Evolutionary conservation across 2,888 invertebrate genomes (phyloP).

Genomic region (Drosophila kambysellisi): DNA sequence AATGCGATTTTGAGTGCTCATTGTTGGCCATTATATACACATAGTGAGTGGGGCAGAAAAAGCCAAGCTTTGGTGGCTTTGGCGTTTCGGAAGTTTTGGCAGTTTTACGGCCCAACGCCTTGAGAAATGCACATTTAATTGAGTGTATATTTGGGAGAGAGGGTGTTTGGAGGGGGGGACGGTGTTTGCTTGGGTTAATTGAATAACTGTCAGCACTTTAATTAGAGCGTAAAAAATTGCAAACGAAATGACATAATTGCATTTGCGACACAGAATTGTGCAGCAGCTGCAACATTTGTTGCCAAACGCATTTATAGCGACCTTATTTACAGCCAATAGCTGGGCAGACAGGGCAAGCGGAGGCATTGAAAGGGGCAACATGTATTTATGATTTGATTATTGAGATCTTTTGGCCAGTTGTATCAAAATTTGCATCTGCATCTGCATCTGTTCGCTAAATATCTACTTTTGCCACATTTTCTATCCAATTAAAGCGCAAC

Average conservation of each 20-base stretch:
- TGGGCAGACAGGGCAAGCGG: conserved; percentile 3
- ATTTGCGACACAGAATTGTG: conserved; percentile 30
- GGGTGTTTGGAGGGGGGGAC: not conserved
- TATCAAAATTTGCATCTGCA: conserved; percentile 14
- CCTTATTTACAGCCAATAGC: conserved; percentile 38
- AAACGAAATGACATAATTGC: conserved; percentile 46
- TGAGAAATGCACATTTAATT: conserved; percentile 70
- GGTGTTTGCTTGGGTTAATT: conserved; percentile 61
- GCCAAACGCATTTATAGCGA: conserved; percentile 58
- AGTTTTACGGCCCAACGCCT: conserved; percentile 50
- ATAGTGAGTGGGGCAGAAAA: conserved; percentile 37
- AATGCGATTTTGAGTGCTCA: conserved; percentile 80
- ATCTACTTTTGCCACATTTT: conserved; percentile 48
- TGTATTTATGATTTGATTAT: conserved; percentile 57
- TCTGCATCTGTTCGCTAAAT: conserved; percentile 32
- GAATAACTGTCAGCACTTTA: conserved; percentile 77
- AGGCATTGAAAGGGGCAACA: not conserved
- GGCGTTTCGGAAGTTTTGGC: conserved; percentile 23
- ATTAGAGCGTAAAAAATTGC: conserved; percentile 76
- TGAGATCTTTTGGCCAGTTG: conserved; percentile 69
- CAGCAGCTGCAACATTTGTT: conserved; percentile 53
- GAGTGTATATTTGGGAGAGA: conserved; percentile 41
- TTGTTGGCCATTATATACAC: conserved; percentile 59
- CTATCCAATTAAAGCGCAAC: conserved; percentile 72
- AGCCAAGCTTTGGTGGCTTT: conserved; percentile 13